These are phyloP conservation scores for Thryonomys swinderianus DNA, from an alignment of 2,113 vertebrate species.

Conservation along the genomic window DNA sequence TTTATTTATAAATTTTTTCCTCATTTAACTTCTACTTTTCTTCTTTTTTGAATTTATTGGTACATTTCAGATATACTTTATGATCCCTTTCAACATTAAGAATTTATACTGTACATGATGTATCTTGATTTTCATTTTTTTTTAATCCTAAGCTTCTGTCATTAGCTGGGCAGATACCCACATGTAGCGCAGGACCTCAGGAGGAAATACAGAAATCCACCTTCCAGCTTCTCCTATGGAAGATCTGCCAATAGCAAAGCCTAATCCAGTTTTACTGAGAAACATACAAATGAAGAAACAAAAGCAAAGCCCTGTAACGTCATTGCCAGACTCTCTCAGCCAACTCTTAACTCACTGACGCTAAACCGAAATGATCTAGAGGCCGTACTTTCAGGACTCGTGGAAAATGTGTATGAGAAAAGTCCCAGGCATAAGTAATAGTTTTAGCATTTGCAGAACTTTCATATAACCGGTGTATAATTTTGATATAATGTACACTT, in stretches of 20 bases:
- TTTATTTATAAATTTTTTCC: background rate
- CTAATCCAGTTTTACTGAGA: background rate
- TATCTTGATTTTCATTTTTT: too few species aligned
- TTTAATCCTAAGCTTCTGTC: too few species aligned
- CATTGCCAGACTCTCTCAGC: too few species aligned
- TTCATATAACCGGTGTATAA: background rate
- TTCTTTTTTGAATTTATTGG: too few species aligned
- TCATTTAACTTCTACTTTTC: too few species aligned
- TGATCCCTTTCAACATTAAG: too few species aligned
- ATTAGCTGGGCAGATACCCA: background rate
- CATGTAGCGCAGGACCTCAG: background rate
- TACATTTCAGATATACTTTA: too few species aligned
- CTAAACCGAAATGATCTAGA: background rate
- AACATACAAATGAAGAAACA: background rate
- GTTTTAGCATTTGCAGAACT: background rate
- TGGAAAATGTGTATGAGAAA: background rate
- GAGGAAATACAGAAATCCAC: background rate
- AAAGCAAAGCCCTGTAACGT: too few species aligned
- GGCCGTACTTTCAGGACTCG: background rate
- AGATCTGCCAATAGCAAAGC: background rate
- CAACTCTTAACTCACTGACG: background rate
- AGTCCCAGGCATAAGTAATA: background rate
- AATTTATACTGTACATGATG: too few species aligned
- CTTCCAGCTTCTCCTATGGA: accelerated
- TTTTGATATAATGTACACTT: background rate